Base-by-base conservation (phyloP, 2,797 vertebrate genomes). In the Emydoidea blandingii region DNA sequence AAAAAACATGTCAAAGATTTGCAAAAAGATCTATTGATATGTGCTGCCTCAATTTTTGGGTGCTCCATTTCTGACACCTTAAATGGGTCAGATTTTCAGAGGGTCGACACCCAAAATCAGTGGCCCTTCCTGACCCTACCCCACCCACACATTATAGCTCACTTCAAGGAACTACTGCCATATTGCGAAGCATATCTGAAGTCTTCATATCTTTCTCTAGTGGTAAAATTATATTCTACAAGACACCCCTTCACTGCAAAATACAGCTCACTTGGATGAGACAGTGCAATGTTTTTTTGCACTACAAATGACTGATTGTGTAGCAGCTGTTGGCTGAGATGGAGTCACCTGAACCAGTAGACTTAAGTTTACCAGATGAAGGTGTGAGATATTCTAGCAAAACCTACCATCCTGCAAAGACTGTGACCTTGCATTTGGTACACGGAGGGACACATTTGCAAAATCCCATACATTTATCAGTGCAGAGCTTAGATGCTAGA, bases 271-370 rank as follows among this genome's bases (percentile, higher is more conserved):
- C 15, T 15, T 31, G 11, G 31, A 37, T 2, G 47, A 79, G 85
- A 18, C 4, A 15, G 14, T 44, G 44, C 0, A 3, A 62, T 79
- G 5, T 18, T 44, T 49, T 85, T 88, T 16, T 82, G 74, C 6
- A 72, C 74, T 74, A 87, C 27, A 9, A 6, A 49, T 47, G 1
- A 27, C 79, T 47, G 2, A 76, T 90, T 83, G 78, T 19, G 47
- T 41, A 87, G 72, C 49, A 87, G 62, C 49, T 91, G n/a, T 52
- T 80, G 5, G 34, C 23, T 72, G 74, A 78, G 72, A 81, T 37
- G 0, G 2, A 50, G 23, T 12, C 53, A 81, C 93, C 62, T 81
- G 81, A 44, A 37, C 86, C 52, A 81, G 37, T 0, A 0, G 41
- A 15, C 57, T 86, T 50, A 41, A n/a, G 7, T 19, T 91, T 37